A percentile compares a stretch with the other conserved stretches of the same genome.
Evolutionary conservation across 2,113 vertebrate species (phyloP).

Genomic region (Corythornis madagascariensis): DNA sequence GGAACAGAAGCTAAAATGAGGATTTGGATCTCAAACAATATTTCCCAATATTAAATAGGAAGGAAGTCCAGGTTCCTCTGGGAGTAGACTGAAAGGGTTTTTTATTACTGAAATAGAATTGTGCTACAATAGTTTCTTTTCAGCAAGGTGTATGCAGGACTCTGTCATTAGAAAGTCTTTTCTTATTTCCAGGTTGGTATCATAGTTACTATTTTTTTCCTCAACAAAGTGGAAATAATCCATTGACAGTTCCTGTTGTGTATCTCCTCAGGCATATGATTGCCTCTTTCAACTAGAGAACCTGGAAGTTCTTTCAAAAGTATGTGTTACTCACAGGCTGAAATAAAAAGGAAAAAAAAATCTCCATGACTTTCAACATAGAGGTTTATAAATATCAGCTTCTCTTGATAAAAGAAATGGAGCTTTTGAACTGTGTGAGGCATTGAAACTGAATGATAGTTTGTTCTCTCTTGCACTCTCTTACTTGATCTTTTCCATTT

Average conservation of each 20-base stretch:
- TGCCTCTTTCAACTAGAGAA: not conserved
- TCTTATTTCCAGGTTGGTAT: not conserved
- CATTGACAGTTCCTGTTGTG: not conserved
- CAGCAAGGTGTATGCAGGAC: not conserved
- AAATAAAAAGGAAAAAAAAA: constrained; percentile 13
- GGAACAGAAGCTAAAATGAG: not conserved
- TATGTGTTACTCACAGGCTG: not conserved
- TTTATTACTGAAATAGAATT: not conserved
- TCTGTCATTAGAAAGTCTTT: not conserved
- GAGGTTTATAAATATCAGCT: not conserved
- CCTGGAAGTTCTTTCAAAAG: not conserved
- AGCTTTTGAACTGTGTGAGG: not conserved
- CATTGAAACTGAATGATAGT: not conserved
- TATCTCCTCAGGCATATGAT: not conserved
- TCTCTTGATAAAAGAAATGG: not conserved
- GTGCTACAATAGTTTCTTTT: not conserved
- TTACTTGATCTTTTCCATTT: not conserved
- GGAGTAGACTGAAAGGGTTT: not conserved
- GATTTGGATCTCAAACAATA: not conserved
- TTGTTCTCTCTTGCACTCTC: not conserved
- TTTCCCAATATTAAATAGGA: not conserved
- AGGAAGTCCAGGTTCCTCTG: not conserved
- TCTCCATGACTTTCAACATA: not conserved
- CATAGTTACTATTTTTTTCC: not conserved
- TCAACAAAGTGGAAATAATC: not conserved